Conservation (phyloP, 2,888 invertebrate genomes). For the Eristalis arbustorum region DNA sequence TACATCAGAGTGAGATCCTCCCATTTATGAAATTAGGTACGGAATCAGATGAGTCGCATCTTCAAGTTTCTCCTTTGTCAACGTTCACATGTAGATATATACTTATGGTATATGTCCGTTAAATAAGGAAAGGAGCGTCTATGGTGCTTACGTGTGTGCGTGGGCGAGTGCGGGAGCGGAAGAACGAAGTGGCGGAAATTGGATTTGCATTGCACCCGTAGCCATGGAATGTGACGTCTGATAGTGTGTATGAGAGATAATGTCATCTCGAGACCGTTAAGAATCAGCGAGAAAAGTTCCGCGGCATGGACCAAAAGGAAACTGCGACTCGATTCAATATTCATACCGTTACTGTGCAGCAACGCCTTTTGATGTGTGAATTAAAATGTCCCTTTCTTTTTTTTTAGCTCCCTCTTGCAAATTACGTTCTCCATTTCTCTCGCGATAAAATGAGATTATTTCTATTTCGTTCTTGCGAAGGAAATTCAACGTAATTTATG, state of each 20-base stretch:
- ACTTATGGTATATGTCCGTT: constrained; percentile 52
- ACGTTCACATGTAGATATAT: neutral
- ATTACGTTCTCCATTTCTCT: constrained; percentile 54
- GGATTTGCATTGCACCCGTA: constrained; percentile 62
- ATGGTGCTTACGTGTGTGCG: neutral
- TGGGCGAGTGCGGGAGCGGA: neutral
- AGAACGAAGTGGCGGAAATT: constrained; percentile 43
- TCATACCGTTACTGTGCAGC: constrained; percentile 46
- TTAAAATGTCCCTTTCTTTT: neutral
- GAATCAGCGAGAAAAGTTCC: constrained; percentile 58
- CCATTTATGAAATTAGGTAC: constrained; percentile 59
- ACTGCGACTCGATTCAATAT: constrained; percentile 51
- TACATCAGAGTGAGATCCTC: constrained; percentile 62
- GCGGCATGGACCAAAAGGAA: constrained; percentile 26
- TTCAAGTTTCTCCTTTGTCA: constrained; percentile 23
- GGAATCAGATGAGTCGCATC: constrained; percentile 47
- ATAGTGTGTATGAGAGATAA: constrained; percentile 33
- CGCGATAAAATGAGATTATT: constrained; percentile 55
- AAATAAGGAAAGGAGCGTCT: constrained; percentile 12
- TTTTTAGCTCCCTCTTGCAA: constrained; percentile 5
- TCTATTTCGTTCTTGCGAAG: neutral
- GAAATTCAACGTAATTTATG: constrained; percentile 9
- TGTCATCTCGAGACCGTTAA: constrained; percentile 57
- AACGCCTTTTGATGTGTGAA: constrained; percentile 44
- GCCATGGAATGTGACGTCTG: constrained; percentile 27